Percentiles rank a stretch among this genome's conserved stretches.
phyloP scores from a whole-genome alignment of 2,797 vertebrate species.

The Sternarchorhynchus goeldii region DNA sequence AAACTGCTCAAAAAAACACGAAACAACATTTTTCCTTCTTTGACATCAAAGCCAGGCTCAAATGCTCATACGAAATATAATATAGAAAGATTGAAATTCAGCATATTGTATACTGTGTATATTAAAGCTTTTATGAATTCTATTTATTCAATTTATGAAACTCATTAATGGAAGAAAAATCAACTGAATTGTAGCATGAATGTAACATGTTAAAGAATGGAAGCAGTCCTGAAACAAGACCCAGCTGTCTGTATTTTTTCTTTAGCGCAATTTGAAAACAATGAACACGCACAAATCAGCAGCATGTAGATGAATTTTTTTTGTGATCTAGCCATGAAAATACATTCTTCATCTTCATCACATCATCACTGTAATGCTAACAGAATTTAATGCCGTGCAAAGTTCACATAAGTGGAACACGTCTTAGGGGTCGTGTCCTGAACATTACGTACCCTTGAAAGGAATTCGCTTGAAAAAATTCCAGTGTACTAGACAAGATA shows the following conservation, averaged over 20 bases:
- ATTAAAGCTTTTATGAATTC: background rate
- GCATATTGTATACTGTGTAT: background rate
- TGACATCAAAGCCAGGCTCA: background rate
- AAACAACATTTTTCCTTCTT: conserved; percentile 12
- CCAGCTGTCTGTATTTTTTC: background rate
- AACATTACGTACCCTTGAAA: conserved; percentile 11
- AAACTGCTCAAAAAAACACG: conserved; percentile 47
- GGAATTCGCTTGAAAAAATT: conserved; percentile 18
- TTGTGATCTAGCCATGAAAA: conserved; percentile 22
- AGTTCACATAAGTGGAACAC: background rate
- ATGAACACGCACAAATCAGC: background rate
- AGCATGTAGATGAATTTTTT: background rate
- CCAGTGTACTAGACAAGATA: conserved; percentile 17
- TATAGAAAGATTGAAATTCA: background rate
- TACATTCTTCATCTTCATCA: conserved; percentile 34
- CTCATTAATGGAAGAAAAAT: background rate
- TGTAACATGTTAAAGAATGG: background rate
- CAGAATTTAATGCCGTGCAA: background rate
- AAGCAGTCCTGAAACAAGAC: background rate
- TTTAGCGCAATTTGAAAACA: background rate
- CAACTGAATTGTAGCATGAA: background rate
- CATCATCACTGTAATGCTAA: background rate
- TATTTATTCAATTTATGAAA: background rate
- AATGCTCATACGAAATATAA: background rate
- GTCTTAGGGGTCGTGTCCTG: conserved; percentile 13